Base-by-base conservation (phyloP, 1,140 invertebrate species). In the Dendrolimus punctatus region DNA sequence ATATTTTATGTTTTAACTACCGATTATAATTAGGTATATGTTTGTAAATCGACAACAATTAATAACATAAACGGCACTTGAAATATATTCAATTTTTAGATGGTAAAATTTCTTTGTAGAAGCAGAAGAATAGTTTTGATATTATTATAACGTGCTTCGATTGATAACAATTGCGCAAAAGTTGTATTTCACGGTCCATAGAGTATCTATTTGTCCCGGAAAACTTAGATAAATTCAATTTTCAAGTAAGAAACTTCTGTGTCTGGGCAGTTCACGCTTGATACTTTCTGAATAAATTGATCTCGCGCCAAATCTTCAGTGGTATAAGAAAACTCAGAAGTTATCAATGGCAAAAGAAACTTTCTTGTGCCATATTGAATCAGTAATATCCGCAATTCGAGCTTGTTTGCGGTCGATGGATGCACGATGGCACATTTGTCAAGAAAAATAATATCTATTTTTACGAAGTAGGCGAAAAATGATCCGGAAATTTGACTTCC, bases 211-310 rank as follows among this genome's bases (percentile, higher is more conserved):
- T 81, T 81, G 73, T 81, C 63, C 64, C 69, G 65, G 66, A 65
- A 73, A 79, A 79, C 60, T 81, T 81, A 79, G 66, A 70, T 79
- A 77, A 82, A 80, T 82, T 82, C 70, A 82, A 80, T 82, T 82
- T 78, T 78, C 68, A 71, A 76, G 58, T 68, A 65, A 61, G 63
- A 64, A 76, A 78, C 64, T 77, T 77, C 70, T 67, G 68, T 70
- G 72, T 72, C 76, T 71, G 73, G 66, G 66, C 57, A 66, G 70
- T 71, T 73, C 69, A 65, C 65, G 71, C 71, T 75, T 73, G 68
- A 78, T 82, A 80, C 73, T 75, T 73, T 78, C 67, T 73, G 75
- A 79, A 78, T 79, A 79, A 81, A 77, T 79, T 79, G 70, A 66
- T 63, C 64, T 45, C 58, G 65, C 60, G 68, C 69, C 60, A 60